A percentile compares a stretch with the other conserved stretches of the same genome.
Evolutionary conservation across 2,797 vertebrate genomes (phyloP).

Genomic region (Rhabdophis nuchalis): DNA sequence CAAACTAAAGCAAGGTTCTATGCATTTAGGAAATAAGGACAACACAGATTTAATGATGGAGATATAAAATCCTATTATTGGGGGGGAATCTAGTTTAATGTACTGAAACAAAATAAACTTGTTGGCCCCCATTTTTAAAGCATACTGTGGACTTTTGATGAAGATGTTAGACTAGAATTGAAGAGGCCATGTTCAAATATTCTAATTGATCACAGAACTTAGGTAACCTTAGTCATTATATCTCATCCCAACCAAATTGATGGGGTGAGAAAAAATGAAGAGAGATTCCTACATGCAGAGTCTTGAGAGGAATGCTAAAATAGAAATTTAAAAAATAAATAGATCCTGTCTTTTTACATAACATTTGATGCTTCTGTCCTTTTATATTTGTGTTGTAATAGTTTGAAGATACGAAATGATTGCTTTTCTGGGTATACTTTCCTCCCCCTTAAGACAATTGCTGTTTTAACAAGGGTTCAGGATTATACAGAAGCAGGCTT

Average conservation of each 20-base stretch:
- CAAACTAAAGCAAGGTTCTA: neutral
- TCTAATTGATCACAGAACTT: neutral
- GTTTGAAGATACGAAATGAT: neutral
- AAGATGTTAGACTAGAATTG: neutral
- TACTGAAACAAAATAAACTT: neutral
- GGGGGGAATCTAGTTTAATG: neutral
- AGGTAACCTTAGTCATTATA: neutral
- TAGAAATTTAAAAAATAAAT: neutral
- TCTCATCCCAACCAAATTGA: neutral
- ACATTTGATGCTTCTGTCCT: neutral
- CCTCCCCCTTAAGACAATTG: neutral
- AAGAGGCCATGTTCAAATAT: neutral
- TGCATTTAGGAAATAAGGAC: neutral
- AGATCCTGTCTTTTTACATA: neutral
- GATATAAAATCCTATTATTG: neutral
- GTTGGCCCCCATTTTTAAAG: neutral
- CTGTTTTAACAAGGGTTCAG: neutral
- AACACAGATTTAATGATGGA: neutral
- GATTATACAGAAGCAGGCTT: neutral
- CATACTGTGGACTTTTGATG: neutral
- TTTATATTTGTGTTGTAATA: neutral
- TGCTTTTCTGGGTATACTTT: neutral
- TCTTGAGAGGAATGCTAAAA: neutral
- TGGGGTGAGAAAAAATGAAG: neutral
- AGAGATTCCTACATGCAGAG: neutral